Percentiles rank a stretch among this genome's conserved stretches.
These are phyloP conservation scores for Ophthalmolycus amberensis DNA, from an alignment of 2,113 vertebrate genomes.

Conservation along the genomic window DNA sequence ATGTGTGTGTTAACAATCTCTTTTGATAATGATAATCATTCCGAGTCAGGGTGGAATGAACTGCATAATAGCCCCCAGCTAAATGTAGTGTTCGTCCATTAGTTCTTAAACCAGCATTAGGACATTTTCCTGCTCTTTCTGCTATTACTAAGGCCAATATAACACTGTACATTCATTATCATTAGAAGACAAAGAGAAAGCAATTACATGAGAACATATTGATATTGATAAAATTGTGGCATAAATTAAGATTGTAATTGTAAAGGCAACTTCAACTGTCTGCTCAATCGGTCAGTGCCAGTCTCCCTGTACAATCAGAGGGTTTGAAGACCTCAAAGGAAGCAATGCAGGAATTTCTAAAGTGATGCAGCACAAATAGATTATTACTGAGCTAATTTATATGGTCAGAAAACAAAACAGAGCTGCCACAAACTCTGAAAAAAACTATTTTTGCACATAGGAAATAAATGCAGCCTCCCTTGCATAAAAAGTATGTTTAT, in stretches of 20 bases:
- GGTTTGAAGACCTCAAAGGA: slow-evolving; percentile 21
- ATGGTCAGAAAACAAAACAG: slow-evolving; percentile 10
- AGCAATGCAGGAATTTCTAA: slow-evolving; percentile 28
- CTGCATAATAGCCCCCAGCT: slow-evolving; percentile 5
- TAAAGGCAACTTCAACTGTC: slow-evolving; percentile 27
- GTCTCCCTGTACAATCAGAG: slow-evolving; percentile 31
- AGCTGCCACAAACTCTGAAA: slow-evolving; percentile 10
- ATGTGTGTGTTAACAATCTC: slow-evolving; percentile 32
- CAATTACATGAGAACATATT: slow-evolving; percentile 14
- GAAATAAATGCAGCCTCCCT: slow-evolving; percentile 25
- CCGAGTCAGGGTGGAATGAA: slow-evolving; percentile 37
- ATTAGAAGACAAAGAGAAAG: slow-evolving; percentile 23
- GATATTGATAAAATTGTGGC: not conserved
- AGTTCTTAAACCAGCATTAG: slow-evolving; percentile 12
- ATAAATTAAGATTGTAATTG: slow-evolving; percentile 30
- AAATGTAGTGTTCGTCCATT: not conserved
- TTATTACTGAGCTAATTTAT: slow-evolving; percentile 37
- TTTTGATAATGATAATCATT: slow-evolving; percentile 45
- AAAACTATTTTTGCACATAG: slow-evolving; percentile 6
- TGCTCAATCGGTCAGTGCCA: slow-evolving; percentile 27
- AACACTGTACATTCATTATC: slow-evolving; percentile 24
- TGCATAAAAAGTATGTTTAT: not conserved
- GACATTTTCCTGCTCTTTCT: slow-evolving; percentile 4
- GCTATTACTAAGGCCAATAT: not conserved
- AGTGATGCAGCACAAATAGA: slow-evolving; percentile 12